phyloP scores from a whole-genome alignment of 2,888 invertebrate genomes.

The Hydropsyche betteni region DNA sequence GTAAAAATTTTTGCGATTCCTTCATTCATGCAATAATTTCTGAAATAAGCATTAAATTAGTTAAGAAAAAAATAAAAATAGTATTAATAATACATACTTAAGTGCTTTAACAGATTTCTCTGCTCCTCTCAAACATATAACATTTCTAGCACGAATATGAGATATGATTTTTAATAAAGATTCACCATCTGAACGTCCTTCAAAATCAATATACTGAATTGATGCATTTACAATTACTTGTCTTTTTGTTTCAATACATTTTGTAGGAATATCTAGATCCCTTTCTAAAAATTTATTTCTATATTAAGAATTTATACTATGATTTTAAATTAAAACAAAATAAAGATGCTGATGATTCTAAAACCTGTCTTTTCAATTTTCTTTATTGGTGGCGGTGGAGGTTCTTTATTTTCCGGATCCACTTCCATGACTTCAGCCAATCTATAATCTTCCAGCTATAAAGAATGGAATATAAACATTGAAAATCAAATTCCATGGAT shows the following conservation, averaged over 20 bases:
- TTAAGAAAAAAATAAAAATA: too few species aligned
- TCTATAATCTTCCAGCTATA: slow-evolving; percentile 88
- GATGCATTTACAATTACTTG: slow-evolving; percentile 83
- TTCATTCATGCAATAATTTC: slow-evolving; percentile 73
- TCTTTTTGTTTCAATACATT: slow-evolving; percentile 80
- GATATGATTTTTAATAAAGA: slow-evolving; percentile 83
- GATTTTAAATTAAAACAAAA: not conserved
- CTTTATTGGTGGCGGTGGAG: slow-evolving; percentile 64
- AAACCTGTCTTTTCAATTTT: slow-evolving; percentile 72
- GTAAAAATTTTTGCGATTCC: slow-evolving; percentile 76
- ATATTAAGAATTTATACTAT: not conserved
- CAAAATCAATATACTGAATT: slow-evolving; percentile 95
- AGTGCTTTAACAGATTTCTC: slow-evolving; percentile 47
- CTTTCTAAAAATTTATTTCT: slow-evolving; percentile 36
- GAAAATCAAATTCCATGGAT: slow-evolving; percentile 35
- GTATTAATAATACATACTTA: slow-evolving; percentile 38
- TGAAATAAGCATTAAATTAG: slow-evolving; percentile 61
- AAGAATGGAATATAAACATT: slow-evolving; percentile 37
- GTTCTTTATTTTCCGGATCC: slow-evolving; percentile 77
- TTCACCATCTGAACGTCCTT: slow-evolving; percentile 90
- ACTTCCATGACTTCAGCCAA: slow-evolving; percentile 77
- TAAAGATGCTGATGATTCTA: too few species aligned
- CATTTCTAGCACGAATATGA: slow-evolving; percentile 81
- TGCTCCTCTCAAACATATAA: slow-evolving; percentile 67
- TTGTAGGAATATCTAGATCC: slow-evolving; percentile 84